Evolutionary conservation across 2,888 invertebrate genomes (phyloP).

Genomic region (Lepetodrilus schrolli): DNA sequence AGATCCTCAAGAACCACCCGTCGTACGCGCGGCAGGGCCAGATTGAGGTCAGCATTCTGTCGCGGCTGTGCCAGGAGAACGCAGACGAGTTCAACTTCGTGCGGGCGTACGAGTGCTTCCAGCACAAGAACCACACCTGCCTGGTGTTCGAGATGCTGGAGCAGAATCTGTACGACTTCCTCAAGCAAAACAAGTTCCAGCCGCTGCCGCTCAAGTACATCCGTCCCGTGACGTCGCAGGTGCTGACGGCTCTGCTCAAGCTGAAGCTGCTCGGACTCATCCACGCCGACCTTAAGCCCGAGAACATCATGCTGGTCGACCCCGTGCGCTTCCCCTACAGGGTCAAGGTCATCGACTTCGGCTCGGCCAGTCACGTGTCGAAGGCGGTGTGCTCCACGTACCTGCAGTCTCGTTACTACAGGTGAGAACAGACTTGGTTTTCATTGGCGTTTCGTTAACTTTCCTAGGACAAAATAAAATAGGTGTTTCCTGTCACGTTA

Average conservation of each 20-base stretch:
- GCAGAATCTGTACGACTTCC: conserved; percentile 99
- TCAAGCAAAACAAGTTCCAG: conserved; percentile 99
- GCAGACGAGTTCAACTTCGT: conserved; percentile 94
- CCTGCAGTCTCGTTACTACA: conserved; percentile 98
- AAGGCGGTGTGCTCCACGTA: conserved; percentile 99
- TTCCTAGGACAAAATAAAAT: too few relatives aligned
- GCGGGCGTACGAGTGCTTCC: conserved; percentile 99
- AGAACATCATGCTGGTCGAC: conserved; percentile 99
- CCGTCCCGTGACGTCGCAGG: conserved; percentile 98
- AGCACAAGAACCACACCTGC: conserved; percentile 99
- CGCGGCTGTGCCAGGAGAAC: conserved; percentile 76
- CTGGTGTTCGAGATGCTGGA: conserved; percentile 99
- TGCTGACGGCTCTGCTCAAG: conserved; percentile 86
- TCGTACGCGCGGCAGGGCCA: conserved; percentile 99
- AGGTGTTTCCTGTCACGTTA: too few relatives aligned
- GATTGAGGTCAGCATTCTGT: conserved; percentile 89
- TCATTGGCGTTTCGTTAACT: too few relatives aligned
- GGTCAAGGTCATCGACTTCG: conserved; percentile 99
- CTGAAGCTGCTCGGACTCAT: conserved; percentile 98
- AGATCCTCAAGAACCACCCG: conserved; percentile 99
- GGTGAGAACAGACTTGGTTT: conserved; percentile 75
- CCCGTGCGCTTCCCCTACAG: conserved; percentile 97
- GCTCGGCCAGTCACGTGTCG: conserved; percentile 98
- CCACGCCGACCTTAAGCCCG: conserved; percentile 99
- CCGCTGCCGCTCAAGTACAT: conserved; percentile 98